Percentiles rank a stretch among this genome's conserved stretches.
phyloP scores from a whole-genome alignment of 2,888 invertebrate genomes.

The Caenorhabditis auriculariae region DNA sequence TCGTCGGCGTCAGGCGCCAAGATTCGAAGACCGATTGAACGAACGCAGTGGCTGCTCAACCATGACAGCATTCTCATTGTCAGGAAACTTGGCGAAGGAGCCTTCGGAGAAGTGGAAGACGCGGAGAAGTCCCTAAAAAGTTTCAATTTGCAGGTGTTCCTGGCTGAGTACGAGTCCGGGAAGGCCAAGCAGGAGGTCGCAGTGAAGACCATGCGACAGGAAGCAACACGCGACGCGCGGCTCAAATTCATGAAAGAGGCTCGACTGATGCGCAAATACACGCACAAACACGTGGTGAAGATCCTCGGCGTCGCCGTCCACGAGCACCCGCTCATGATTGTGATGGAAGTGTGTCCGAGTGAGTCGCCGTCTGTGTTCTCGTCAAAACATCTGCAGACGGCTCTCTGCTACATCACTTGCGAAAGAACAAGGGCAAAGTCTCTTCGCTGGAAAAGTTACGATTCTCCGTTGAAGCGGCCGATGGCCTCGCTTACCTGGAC shows the following conservation, averaged over 20 bases:
- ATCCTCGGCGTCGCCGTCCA: conserved; percentile 50
- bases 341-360: conserved; percentile 55
- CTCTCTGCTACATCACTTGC: conserved; percentile 37
- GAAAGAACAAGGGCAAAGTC: conserved; percentile 39
- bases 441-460: conserved; percentile 32
- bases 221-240: conserved; percentile 42
- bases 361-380: not conserved
- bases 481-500: conserved; percentile 81
- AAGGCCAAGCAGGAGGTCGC: conserved; percentile 48
- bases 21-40: conserved; percentile 35
- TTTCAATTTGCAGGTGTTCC: conserved; percentile 23
- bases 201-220: conserved; percentile 51
- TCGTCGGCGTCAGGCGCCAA: conserved; percentile 31
- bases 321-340: conserved; percentile 55
- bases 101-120: conserved; percentile 31
- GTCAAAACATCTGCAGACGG: conserved; percentile 31
- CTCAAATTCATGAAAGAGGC: conserved; percentile 57
- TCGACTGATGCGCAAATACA: conserved; percentile 51
- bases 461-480: conserved; percentile 68
- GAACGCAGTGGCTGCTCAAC: conserved; percentile 50
- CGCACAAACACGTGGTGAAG: conserved; percentile 50
- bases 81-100: conserved; percentile 53
- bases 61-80: conserved; percentile 45
- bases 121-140: not conserved
- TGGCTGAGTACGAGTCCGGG: conserved; percentile 38